Evolutionary conservation across 2,888 invertebrate species (phyloP).

Genomic region (Macaria liturata): DNA sequence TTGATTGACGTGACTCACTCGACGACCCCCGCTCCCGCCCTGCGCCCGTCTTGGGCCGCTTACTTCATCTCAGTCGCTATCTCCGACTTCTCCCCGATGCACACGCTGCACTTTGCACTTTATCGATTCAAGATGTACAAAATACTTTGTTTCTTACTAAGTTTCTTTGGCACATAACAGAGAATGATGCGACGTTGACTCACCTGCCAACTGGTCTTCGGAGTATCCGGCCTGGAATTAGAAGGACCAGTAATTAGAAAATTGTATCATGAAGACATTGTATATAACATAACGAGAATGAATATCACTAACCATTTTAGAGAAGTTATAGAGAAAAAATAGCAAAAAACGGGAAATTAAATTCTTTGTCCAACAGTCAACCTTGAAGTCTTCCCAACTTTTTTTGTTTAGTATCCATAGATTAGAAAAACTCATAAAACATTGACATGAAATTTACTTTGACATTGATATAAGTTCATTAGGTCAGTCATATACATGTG

Average conservation of each 20-base stretch:
- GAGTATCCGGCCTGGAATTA: conserved; percentile 91
- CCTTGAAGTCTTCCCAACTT: background rate
- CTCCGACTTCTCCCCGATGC: conserved; percentile 17
- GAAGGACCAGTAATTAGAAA: conserved; percentile 10
- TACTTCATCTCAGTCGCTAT: conserved; percentile 22
- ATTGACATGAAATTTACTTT: background rate
- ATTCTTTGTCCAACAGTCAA: background rate
- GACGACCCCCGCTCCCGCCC: conserved; percentile 30
- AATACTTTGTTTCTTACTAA: background rate
- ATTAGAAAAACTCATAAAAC: conserved; percentile 1
- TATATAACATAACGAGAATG: background rate
- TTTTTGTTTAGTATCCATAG: background rate
- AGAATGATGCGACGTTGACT: conserved; percentile 72
- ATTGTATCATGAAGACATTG: background rate
- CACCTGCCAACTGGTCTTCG: conserved; percentile 96
- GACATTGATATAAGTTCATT: too few relatives aligned
- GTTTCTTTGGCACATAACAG: background rate
- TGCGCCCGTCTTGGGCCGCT: conserved; percentile 5
- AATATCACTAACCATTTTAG: conserved; percentile 15
- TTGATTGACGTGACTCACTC: conserved; percentile 77
- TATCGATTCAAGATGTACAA: background rate
- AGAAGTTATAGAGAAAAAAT: background rate
- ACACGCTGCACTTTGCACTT: conserved; percentile 16
- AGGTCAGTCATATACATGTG: too few relatives aligned
- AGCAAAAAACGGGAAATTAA: background rate